phyloP scores from a whole-genome alignment of 2,113 vertebrate genomes.

The Mus spicilegus region DNA sequence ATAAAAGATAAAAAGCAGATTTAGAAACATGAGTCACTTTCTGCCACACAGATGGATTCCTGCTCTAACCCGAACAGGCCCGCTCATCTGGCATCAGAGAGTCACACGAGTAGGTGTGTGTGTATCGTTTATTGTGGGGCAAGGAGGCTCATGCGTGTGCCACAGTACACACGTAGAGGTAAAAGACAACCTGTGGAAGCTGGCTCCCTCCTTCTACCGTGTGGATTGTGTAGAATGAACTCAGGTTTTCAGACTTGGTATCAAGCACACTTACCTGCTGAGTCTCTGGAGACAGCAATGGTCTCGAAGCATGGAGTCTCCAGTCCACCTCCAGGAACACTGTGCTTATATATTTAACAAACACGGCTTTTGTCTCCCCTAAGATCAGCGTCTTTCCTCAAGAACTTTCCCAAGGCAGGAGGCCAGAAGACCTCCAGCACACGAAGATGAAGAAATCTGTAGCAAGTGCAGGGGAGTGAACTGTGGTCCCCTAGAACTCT shows the following conservation, averaged over 20 bases:
- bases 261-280: background rate
- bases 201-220: background rate
- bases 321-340: background rate
- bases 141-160: too few species aligned
- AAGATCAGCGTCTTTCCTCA: background rate
- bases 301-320: background rate
- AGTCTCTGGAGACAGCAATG: background rate
- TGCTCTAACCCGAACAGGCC: background rate
- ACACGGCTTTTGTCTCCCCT: constrained; percentile 24
- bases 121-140: too few species aligned
- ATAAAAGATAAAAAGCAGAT: background rate
- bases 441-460: background rate
- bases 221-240: background rate
- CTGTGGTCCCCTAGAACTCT: background rate
- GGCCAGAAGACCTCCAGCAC: background rate
- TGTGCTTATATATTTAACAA: background rate
- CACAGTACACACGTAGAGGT: too few species aligned
- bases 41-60: background rate
- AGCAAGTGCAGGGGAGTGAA: background rate
- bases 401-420: constrained; percentile 11
- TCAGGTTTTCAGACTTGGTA: background rate
- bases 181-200: background rate
- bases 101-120: background rate
- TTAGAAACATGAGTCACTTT: background rate
- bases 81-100: background rate